Evolutionary conservation across 2,797 vertebrate genomes (phyloP), one percentile per base, ranked within the genome.

Genomic region (Ciconia nigra): DNA sequence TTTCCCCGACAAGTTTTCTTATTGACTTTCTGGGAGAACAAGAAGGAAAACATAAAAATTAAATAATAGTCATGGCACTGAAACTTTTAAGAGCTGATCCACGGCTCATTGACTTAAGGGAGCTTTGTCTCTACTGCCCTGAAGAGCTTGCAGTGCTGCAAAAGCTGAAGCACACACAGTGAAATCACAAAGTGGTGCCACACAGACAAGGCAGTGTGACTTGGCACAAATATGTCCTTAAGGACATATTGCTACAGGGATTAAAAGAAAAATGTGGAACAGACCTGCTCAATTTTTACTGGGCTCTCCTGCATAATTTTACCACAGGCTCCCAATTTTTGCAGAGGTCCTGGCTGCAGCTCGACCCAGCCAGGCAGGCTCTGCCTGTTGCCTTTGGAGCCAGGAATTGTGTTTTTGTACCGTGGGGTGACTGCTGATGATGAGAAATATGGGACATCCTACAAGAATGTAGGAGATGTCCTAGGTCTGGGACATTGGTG

Each of bases 11-110:
- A 87, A 93, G 47, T 86, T 94, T 95, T 93, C 79, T 83, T 94
- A 95, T 61, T 80, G 78, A 41, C 0, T 3, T 96, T 89, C 78
- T 89, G 92, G 93, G 93, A 95, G 74, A 96, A 79, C 0, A 8
- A 93, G 81, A 87, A 89, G 76, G 89, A 91, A 91, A 93, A 93
- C 46, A 95, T 49, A 84, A 89, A 92, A 93, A 96, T 87, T 86
- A 96, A 97, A 77, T 87, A 82, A 69, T 51, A 92, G 86, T 44
- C 59, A 61, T 2, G 3, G 46, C 83, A 74, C 26, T 83, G 86
- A 89, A 89, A 83, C 21, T 67, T 94, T 89, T 29, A 72, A 89
- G 61, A 90, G 67, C 52, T 63, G 85, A 78, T 87, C 49, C 76
- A 65, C 87, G 31, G 22, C 69, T 91, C 61, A 1, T 24, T 69